A percentile compares a stretch with the other conserved stretches of the same genome.
phyloP scores from a whole-genome alignment of 2,888 invertebrate genomes.

The Nebria salina region DNA sequence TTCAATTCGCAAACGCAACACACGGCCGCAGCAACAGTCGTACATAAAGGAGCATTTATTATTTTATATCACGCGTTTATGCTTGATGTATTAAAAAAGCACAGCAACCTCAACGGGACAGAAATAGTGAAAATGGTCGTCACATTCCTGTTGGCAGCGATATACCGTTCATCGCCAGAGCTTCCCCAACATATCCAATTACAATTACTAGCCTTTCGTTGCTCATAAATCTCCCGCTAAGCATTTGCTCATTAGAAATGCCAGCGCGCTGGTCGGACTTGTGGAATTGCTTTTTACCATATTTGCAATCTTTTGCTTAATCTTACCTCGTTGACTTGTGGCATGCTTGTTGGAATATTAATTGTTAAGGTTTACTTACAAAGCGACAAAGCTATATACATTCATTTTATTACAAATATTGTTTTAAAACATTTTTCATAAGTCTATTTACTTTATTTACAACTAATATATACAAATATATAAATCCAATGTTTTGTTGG shows the following conservation, averaged over 20 bases:
- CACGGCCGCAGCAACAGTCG: constrained; percentile 49
- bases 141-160: constrained; percentile 27
- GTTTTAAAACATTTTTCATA: too few relatives aligned
- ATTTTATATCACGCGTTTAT: constrained; percentile 48
- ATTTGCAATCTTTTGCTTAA: constrained; percentile 46
- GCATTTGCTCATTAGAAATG: constrained; percentile 53
- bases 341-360: constrained; percentile 28
- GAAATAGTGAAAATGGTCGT: background rate
- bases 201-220: constrained; percentile 52
- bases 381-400: too few relatives aligned
- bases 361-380: background rate
- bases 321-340: constrained; percentile 14
- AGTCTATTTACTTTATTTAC: too few relatives aligned
- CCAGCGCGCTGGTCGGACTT: constrained; percentile 28
- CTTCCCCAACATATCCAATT: constrained; percentile 53
- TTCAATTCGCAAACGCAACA: constrained; percentile 49
- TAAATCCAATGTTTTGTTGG: too few relatives aligned
- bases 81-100: background rate
- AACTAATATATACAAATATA: too few relatives aligned
- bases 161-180: constrained; percentile 9
- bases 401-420: too few relatives aligned
- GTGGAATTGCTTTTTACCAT: constrained; percentile 44
- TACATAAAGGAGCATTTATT: constrained; percentile 49
- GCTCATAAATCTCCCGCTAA: constrained; percentile 52
- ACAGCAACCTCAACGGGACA: background rate